Evolutionary conservation across 2,113 vertebrate species (phyloP).

Genomic region (Laterallus jamaicensis): DNA sequence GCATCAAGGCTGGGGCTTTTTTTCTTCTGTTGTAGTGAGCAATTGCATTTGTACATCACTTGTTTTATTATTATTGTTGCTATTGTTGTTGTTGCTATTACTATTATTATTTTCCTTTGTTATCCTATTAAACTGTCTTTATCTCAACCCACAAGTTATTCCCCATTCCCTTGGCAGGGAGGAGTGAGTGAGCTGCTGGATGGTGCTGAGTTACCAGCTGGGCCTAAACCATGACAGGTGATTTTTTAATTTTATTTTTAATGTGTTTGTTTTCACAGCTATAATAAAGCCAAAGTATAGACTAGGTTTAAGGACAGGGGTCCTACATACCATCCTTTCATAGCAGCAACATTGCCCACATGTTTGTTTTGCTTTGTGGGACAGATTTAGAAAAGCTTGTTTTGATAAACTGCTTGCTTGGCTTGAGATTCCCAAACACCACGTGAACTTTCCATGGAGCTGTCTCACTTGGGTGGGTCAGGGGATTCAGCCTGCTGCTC

Average conservation of each 20-base stretch:
- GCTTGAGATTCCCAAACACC: not conserved
- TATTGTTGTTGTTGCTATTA: too few relatives aligned
- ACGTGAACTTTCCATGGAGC: not conserved
- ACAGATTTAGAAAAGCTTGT: slow-evolving; percentile 31
- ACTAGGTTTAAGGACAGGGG: not conserved
- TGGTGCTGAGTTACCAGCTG: too few relatives aligned
- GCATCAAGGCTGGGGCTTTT: too few relatives aligned
- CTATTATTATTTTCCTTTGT: too few relatives aligned
- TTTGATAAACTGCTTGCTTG: slow-evolving; percentile 16
- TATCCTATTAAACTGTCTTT: too few relatives aligned
- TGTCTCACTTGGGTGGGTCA: accelerated
- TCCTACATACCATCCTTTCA: not conserved
- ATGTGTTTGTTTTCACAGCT: not conserved
- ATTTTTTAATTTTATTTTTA: not conserved
- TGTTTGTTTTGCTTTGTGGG: not conserved
- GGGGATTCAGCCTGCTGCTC: not conserved
- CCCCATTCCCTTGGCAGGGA: too few relatives aligned
- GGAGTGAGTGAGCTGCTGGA: too few relatives aligned
- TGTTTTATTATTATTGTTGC: too few relatives aligned
- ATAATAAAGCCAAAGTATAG: not conserved
- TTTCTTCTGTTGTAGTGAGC: too few relatives aligned
- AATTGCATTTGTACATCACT: too few relatives aligned
- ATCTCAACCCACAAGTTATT: too few relatives aligned
- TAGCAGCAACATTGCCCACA: not conserved
- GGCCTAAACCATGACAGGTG: too few relatives aligned